Evolutionary conservation across 2,113 vertebrate genomes (phyloP).

Genomic region (Tetrao urogallus): DNA sequence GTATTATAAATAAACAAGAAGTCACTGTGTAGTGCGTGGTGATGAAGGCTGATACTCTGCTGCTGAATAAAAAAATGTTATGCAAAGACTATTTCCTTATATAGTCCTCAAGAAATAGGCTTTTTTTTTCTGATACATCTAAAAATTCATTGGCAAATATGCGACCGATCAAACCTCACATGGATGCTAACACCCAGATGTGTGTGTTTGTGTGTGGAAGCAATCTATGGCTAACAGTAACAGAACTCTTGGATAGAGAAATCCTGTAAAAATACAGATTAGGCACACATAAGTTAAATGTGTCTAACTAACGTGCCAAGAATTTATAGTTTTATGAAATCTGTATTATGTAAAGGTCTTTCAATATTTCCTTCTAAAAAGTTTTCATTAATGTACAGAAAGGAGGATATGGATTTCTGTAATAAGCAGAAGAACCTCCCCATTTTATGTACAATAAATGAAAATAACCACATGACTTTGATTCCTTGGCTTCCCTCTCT

Average conservation of each 20-base stretch:
- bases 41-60: neutral
- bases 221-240: slow-evolving; percentile 34
- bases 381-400: neutral
- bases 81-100: neutral
- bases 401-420: neutral
- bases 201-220: slow-evolving; percentile 28
- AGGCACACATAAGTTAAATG: slow-evolving; percentile 39
- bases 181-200: slow-evolving; percentile 52
- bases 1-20: neutral
- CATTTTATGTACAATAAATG: neutral
- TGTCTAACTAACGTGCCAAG: slow-evolving; percentile 4
- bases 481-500: neutral
- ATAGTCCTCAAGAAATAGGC: slow-evolving; percentile 16
- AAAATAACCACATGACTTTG: neutral
- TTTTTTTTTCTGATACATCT: neutral
- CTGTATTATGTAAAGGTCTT: slow-evolving; percentile 6
- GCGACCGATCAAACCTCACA: slow-evolving; percentile 21
- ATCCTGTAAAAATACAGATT: slow-evolving; percentile 56
- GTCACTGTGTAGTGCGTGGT: neutral
- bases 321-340: slow-evolving; percentile 45
- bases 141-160: slow-evolving; percentile 45
- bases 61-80: neutral
- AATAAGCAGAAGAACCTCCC: slow-evolving; percentile 3
- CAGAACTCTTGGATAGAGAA: slow-evolving; percentile 43
- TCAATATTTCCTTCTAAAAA: slow-evolving; percentile 1